These are phyloP conservation scores for Tauraco erythrolophus DNA, from an alignment of 2,113 vertebrate genomes.

Conservation along the genomic window DNA sequence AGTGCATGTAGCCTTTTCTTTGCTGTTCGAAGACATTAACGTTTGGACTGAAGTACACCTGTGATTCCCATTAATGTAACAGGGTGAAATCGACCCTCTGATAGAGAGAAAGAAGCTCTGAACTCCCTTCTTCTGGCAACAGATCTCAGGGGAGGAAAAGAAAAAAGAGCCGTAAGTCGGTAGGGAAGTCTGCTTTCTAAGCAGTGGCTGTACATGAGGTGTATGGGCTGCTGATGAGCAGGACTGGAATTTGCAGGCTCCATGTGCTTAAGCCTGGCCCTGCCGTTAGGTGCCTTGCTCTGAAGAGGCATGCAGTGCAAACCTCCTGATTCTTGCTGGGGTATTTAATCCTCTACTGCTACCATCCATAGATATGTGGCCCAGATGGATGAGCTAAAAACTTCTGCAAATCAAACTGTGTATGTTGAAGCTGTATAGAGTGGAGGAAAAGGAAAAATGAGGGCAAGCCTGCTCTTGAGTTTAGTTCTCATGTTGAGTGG, in stretches of 20 bases:
- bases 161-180: not conserved
- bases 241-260: too few species aligned
- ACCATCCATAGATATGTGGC: not conserved
- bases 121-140: not conserved
- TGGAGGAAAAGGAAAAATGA: not conserved
- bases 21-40: slow-evolving; percentile 19
- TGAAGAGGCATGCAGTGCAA: not conserved
- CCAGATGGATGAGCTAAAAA: not conserved
- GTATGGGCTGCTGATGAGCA: not conserved
- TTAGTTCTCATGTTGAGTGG: not conserved
- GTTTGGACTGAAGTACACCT: not conserved
- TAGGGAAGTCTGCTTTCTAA: not conserved
- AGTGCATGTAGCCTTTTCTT: slow-evolving; percentile 1
- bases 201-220: not conserved
- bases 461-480: not conserved
- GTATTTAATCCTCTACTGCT: not conserved
- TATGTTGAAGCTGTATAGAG: not conserved
- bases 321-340: not conserved
- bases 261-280: not conserved
- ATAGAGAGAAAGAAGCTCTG: not conserved
- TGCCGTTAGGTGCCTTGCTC: not conserved
- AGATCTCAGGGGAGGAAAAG: not conserved
- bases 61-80: slow-evolving; percentile 37
- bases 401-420: not conserved
- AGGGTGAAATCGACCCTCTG: not conserved